Conservation (phyloP, 2,113 vertebrate genomes). For the Thalassoma bifasciatum region DNA sequence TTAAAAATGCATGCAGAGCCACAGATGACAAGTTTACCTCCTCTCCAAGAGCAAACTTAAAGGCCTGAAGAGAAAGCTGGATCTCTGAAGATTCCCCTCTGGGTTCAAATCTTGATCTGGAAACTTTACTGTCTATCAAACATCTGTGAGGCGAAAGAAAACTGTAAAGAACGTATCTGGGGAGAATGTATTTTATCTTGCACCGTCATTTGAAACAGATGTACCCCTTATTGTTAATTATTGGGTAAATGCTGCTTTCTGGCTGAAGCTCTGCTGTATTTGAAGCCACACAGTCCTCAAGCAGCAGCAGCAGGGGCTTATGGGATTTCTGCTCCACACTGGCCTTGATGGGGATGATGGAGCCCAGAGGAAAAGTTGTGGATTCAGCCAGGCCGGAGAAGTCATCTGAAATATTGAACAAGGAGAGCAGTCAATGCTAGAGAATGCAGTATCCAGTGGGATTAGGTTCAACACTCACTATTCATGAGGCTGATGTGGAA, state of each 20-base stretch:
- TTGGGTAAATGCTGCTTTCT: slow-evolving; percentile 48
- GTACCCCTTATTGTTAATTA: slow-evolving; percentile 86
- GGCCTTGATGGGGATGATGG: slow-evolving; percentile 78
- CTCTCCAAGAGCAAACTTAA: slow-evolving; percentile 74
- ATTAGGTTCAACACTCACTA: slow-evolving; percentile 55
- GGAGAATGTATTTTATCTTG: rapidly evolving
- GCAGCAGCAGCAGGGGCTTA: slow-evolving; percentile 75
- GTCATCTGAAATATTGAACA: slow-evolving; percentile 62
- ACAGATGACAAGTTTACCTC: slow-evolving; percentile 56
- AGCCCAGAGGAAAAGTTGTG: slow-evolving; percentile 75
- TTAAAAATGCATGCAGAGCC: not conserved
- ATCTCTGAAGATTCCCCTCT: slow-evolving; percentile 66
- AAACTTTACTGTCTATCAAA: slow-evolving; percentile 77
- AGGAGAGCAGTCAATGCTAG: rapidly evolving
- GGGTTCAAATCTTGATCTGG: slow-evolving; percentile 75
- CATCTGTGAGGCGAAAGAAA: slow-evolving; percentile 70
- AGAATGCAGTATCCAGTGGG: not conserved
- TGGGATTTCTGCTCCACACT: slow-evolving; percentile 66
- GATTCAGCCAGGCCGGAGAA: slow-evolving; percentile 75
- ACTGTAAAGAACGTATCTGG: rapidly evolving
- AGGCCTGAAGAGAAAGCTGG: slow-evolving; percentile 76
- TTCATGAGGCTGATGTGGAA: slow-evolving; percentile 80
- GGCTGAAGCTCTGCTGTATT: slow-evolving; percentile 47
- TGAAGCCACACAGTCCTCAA: slow-evolving; percentile 80
- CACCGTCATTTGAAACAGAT: not conserved